phyloP scores from a whole-genome alignment of 1,140 invertebrate species.

The Ylistrum balloti region DNA sequence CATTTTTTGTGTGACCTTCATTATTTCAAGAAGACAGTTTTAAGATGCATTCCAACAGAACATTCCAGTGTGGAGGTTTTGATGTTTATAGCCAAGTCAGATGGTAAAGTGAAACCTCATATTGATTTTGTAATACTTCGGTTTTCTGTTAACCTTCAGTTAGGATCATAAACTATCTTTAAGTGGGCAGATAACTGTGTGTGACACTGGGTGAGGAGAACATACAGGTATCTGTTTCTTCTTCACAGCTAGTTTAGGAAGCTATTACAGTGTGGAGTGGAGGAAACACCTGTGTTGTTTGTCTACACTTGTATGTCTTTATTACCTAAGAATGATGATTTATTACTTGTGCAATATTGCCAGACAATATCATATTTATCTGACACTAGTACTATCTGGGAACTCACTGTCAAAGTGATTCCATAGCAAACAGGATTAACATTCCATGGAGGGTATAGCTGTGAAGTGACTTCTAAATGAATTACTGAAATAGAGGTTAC shows the following conservation, averaged over 20 bases:
- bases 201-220: neutral
- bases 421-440: no score
- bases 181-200: neutral
- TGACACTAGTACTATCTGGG: no score
- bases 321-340: neutral
- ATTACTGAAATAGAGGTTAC: no score
- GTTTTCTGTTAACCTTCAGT: neutral
- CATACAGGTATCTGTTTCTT: neutral
- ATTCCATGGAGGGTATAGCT: no score
- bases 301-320: neutral
- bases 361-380: neutral
- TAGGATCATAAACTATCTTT: neutral
- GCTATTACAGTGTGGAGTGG: neutral
- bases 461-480: no score
- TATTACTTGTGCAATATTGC: neutral
- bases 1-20: neutral
- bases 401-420: no score
- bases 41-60: neutral
- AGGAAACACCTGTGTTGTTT: neutral
- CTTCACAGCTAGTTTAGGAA: neutral
- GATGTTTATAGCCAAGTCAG: neutral
- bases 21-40: neutral
- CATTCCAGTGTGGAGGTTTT: neutral
- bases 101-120: neutral
- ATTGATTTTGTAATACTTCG: neutral